phyloP scores from a whole-genome alignment of 2,888 invertebrate genomes.

The Drosophila kuntzei region DNA sequence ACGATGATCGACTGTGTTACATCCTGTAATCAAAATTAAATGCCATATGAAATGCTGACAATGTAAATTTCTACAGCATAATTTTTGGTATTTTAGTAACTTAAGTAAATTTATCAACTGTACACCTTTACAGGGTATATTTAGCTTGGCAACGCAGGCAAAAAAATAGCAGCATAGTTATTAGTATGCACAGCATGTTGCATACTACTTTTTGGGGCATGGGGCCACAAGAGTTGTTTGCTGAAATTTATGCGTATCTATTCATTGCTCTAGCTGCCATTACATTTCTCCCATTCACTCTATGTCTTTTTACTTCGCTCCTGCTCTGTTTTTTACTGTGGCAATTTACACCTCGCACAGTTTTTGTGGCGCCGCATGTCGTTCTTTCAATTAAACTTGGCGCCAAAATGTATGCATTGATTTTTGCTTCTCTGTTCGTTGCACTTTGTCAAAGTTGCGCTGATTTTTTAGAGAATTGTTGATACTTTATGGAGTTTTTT shows the following conservation, averaged over 20 bases:
- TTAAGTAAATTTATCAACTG: not conserved
- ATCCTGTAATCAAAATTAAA: constrained; percentile 4
- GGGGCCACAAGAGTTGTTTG: constrained; percentile 37
- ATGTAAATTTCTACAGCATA: not conserved
- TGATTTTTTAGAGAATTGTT: constrained; percentile 49
- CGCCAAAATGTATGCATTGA: constrained; percentile 62
- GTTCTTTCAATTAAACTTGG: constrained; percentile 69
- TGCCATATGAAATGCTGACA: not conserved
- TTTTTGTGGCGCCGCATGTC: constrained; percentile 42
- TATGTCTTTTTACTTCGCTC: not conserved
- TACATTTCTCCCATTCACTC: not conserved
- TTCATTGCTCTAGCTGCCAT: constrained; percentile 37
- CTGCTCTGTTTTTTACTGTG: constrained; percentile 9
- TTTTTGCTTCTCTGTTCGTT: constrained; percentile 4
- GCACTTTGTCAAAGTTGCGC: constrained; percentile 6
- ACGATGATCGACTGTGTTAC: not conserved
- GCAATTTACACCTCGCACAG: constrained; percentile 37
- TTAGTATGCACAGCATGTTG: constrained; percentile 62
- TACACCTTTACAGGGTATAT: constrained; percentile 17
- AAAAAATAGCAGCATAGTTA: constrained; percentile 32
- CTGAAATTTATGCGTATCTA: constrained; percentile 69
- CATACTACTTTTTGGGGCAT: constrained; percentile 42
- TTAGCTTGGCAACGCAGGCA: not conserved
- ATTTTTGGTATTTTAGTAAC: not conserved
- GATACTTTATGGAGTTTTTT: too few species aligned